Evolutionary conservation across 1,140 invertebrate species (phyloP).

Genomic region (Drosophila nigrodunni): DNA sequence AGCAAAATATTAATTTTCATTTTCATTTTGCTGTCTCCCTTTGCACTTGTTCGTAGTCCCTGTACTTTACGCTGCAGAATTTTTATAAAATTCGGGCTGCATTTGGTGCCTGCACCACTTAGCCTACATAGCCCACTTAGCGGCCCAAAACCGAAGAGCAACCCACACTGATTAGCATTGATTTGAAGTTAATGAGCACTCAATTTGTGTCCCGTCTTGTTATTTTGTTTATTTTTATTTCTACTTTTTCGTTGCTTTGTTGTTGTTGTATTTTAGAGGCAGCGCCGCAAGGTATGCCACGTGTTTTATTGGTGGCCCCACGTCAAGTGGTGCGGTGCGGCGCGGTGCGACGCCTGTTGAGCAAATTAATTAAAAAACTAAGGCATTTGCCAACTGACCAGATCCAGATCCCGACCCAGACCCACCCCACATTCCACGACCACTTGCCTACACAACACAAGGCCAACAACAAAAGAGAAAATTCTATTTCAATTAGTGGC

Average conservation of each 20-base stretch:
- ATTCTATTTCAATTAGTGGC: conserved; percentile 83
- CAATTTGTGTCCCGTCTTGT: conserved; percentile 46
- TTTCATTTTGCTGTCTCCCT: conserved; percentile 12
- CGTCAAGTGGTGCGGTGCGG: conserved; percentile 31
- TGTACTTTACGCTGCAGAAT: conserved; percentile 14
- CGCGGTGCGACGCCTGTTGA: conserved; percentile 49
- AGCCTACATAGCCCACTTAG: background rate
- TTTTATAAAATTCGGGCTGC: background rate
- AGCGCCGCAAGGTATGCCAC: conserved; percentile 68
- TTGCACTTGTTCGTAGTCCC: background rate
- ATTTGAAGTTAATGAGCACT: conserved; percentile 75
- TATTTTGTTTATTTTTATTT: conserved; percentile 8
- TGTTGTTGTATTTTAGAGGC: conserved; percentile 29
- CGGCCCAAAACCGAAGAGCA: background rate
- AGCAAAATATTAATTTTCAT: conserved; percentile 34
- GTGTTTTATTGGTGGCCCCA: conserved; percentile 32
- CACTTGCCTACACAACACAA: conserved; percentile 33
- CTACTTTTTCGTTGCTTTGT: conserved; percentile 20
- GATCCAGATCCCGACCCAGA: background rate
- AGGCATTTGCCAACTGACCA: conserved; percentile 63
- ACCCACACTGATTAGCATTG: conserved; percentile 71
- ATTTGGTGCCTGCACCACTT: conserved; percentile 9
- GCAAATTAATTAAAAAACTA: conserved; percentile 82
- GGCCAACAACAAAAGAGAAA: conserved; percentile 58
- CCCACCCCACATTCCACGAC: conserved; percentile 8